Conservation (phyloP, 2,797 vertebrate genomes). For the Malurus leucopterus region DNA sequence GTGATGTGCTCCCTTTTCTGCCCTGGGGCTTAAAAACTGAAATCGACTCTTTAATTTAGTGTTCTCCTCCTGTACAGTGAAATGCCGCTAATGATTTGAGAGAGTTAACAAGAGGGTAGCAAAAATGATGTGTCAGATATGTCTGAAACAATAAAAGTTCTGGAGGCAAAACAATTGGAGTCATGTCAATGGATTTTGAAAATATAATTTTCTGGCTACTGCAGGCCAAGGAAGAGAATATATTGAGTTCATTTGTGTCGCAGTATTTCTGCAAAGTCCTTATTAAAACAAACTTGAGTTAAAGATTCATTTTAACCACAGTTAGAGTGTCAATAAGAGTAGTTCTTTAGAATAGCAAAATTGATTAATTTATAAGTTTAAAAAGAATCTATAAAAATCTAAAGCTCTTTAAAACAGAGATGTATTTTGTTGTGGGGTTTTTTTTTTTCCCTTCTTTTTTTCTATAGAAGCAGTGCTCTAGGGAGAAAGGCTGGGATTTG, state of each 20-base stretch:
- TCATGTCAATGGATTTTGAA: conserved; percentile 29
- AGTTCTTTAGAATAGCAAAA: not conserved
- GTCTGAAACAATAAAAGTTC: conserved; percentile 35
- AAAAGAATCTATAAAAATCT: not conserved
- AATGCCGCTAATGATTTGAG: conserved; percentile 31
- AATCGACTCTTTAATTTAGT: conserved; percentile 57
- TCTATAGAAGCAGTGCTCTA: not conserved
- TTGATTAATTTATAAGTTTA: not conserved
- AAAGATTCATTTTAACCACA: not conserved
- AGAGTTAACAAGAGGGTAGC: conserved; percentile 46
- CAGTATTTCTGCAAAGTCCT: not conserved
- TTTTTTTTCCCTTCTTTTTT: accelerated
- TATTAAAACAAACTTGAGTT: not conserved
- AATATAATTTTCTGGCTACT: conserved; percentile 3
- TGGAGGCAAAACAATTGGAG: conserved; percentile 3
- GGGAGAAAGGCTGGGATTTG: not conserved
- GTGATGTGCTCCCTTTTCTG: conserved; percentile 57
- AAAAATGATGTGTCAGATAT: conserved; percentile 11
- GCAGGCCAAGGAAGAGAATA: not conserved
- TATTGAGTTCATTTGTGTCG: not conserved
- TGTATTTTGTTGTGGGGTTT: not conserved
- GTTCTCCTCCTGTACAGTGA: conserved; percentile 10
- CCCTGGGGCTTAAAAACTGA: conserved; percentile 55
- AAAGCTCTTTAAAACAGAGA: not conserved
- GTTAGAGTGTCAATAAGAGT: not conserved